These are phyloP conservation scores for Loriculus beryllinus DNA, from an alignment of 2,797 vertebrate species.

Conservation along the genomic window DNA sequence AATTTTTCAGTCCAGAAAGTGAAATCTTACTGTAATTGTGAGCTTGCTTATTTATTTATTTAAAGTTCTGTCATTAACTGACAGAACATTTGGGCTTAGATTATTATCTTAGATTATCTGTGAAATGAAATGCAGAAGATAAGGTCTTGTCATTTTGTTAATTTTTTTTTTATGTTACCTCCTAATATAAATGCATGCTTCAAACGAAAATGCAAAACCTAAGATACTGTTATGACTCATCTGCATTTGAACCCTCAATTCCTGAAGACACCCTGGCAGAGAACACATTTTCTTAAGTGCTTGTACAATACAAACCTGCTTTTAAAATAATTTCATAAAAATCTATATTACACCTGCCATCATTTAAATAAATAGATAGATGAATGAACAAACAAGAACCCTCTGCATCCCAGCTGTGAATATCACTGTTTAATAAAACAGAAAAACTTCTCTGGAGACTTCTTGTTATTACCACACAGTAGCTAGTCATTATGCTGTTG, in stretches of 20 bases:
- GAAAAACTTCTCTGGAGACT: constrained; percentile 5
- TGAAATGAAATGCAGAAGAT: background rate
- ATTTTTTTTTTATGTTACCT: background rate
- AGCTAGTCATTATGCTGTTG: constrained; percentile 11
- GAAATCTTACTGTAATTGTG: background rate
- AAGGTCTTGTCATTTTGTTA: background rate
- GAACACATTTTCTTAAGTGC: background rate
- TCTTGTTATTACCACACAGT: background rate
- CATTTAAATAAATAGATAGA: background rate
- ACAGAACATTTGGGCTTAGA: background rate
- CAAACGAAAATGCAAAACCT: background rate
- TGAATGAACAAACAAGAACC: background rate
- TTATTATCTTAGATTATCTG: background rate
- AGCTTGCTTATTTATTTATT: background rate
- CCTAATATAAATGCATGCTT: background rate
- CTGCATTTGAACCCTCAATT: background rate
- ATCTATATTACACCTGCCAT: background rate
- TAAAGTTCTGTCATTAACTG: background rate
- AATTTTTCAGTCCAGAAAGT: constrained; percentile 35
- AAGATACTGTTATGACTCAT: background rate
- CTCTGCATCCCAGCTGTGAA: background rate
- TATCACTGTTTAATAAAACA: background rate
- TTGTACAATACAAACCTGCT: background rate
- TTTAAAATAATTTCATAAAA: background rate
- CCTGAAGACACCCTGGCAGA: background rate